Evolutionary conservation across 2,888 invertebrate species (phyloP).

Genomic region (Disparrhopalites patrizii): DNA sequence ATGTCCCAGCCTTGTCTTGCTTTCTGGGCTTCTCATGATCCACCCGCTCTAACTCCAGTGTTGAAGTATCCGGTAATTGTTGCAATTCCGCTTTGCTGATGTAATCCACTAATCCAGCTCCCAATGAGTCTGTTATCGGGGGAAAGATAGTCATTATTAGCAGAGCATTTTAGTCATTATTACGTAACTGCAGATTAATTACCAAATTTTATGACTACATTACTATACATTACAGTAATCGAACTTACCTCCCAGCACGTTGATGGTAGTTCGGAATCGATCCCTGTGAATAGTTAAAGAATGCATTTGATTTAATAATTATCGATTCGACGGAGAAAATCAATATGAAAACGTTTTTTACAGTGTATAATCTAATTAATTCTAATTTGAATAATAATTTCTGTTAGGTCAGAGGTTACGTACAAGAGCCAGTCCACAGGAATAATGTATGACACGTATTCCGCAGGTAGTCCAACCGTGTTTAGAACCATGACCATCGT

Average conservation of each 20-base stretch:
- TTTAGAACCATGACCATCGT: slow-evolving; percentile 95
- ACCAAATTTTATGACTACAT: no score
- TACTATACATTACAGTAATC: no score
- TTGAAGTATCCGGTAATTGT: slow-evolving; percentile 49
- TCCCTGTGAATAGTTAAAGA: slow-evolving; percentile 45
- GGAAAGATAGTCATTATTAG: neutral
- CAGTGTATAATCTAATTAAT: neutral
- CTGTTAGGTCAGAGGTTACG: slow-evolving; percentile 53
- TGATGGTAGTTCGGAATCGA: slow-evolving; percentile 59
- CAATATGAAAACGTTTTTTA: neutral
- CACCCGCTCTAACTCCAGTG: slow-evolving; percentile 16
- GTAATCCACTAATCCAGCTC: slow-evolving; percentile 85
- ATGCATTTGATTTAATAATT: neutral
- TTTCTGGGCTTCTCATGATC: slow-evolving; percentile 19
- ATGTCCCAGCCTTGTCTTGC: slow-evolving; percentile 39
- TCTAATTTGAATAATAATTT: neutral
- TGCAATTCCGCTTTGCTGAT: slow-evolving; percentile 71
- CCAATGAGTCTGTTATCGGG: slow-evolving; percentile 66
- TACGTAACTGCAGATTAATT: neutral
- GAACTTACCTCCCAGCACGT: slow-evolving; percentile 74
- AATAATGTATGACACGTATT: slow-evolving; percentile 84
- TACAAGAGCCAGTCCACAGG: slow-evolving; percentile 91
- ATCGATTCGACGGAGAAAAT: neutral
- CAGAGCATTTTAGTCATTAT: neutral
- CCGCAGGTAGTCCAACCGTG: slow-evolving; percentile 82